A percentile compares a stretch with the other conserved stretches of the same genome.
Conservation (phyloP, 2,113 vertebrate genomes). For the Symphodus melops region DNA sequence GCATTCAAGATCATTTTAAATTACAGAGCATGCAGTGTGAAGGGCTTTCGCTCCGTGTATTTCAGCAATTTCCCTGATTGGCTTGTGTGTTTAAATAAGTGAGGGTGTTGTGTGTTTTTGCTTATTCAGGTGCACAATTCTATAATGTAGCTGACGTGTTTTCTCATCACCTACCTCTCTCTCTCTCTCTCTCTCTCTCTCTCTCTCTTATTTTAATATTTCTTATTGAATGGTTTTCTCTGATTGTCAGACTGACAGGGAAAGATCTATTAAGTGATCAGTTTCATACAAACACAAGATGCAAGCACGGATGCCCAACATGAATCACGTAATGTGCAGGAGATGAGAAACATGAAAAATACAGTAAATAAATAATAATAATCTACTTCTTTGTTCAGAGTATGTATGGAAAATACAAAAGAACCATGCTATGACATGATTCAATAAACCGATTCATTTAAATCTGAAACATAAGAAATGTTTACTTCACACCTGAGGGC, state of each 20-base stretch:
- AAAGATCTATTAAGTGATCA: slow-evolving; percentile 22
- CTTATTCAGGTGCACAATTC: slow-evolving; percentile 23
- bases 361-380: too few species aligned
- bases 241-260: slow-evolving; percentile 12
- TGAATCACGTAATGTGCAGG: neutral
- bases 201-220: neutral
- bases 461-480: neutral
- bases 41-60: slow-evolving; percentile 11
- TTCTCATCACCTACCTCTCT: too few species aligned
- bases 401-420: neutral
- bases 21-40: neutral
- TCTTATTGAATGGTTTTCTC: neutral
- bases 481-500: too few species aligned
- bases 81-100: slow-evolving; percentile 12
- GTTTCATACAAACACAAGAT: neutral
- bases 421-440: neutral
- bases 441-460: too few species aligned
- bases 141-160: slow-evolving; percentile 10
- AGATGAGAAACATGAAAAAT: neutral
- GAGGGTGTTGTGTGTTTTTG: slow-evolving; percentile 18
- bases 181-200: neutral
- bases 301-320: neutral
- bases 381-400: neutral
- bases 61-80: slow-evolving; percentile 11
- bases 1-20: slow-evolving; percentile 30